These are phyloP conservation scores for Drosophila quinaria DNA, from an alignment of 2,888 invertebrate species.

Conservation along the genomic window DNA sequence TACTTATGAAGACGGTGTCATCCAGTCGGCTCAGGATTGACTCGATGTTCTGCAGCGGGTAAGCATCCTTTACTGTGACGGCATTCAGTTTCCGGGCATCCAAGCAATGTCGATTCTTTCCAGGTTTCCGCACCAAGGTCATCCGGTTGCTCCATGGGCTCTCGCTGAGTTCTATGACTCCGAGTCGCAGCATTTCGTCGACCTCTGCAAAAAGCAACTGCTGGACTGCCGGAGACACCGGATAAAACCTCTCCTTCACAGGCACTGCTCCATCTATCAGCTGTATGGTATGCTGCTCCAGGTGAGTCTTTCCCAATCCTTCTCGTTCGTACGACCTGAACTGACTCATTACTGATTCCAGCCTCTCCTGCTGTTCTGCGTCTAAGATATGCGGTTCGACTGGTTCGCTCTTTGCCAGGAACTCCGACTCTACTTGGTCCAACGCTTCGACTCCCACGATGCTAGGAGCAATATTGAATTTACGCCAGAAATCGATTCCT, in stretches of 20 bases:
- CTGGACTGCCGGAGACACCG: not conserved
- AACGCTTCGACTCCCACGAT: not conserved
- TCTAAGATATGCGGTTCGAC: not conserved
- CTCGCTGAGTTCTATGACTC: not conserved
- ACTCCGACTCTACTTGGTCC: not conserved
- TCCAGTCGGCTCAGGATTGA: too few species aligned
- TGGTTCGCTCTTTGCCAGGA: not conserved
- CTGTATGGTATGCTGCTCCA: not conserved
- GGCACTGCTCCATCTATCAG: not conserved
- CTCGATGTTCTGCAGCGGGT: too few species aligned
- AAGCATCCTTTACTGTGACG: too few species aligned
- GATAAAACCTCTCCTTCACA: not conserved
- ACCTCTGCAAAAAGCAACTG: not conserved
- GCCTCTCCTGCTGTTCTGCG: not conserved
- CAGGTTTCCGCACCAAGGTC: too few species aligned
- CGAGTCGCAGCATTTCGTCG: not conserved
- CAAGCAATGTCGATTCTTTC: too few species aligned
- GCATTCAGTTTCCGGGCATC: too few species aligned
- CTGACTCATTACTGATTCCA: not conserved
- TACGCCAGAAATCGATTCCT: not conserved
- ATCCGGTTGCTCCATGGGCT: not conserved
- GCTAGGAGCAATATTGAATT: not conserved
- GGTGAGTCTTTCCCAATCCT: too few species aligned
- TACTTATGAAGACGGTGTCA: too few species aligned
- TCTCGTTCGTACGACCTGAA: not conserved